Percentiles rank a stretch among this genome's conserved stretches.
Conservation (phyloP, 2,113 vertebrate species). For the Pogonocichla stellata region DNA sequence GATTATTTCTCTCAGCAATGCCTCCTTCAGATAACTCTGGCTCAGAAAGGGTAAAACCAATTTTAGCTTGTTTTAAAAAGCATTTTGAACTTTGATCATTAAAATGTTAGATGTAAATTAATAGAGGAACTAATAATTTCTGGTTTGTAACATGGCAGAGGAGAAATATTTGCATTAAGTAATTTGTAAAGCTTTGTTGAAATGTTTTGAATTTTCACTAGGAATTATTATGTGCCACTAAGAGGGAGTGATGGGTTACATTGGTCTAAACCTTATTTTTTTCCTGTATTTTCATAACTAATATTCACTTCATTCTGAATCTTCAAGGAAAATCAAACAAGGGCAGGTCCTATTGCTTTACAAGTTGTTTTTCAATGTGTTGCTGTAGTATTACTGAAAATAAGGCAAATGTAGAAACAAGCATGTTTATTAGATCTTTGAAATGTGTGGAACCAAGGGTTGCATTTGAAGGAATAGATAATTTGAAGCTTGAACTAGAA, state of each 20-base stretch:
- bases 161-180: neutral
- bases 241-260: neutral
- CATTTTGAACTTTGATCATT: neutral
- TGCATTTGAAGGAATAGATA: neutral
- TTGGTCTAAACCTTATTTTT: neutral
- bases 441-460: neutral
- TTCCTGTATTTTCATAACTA: neutral
- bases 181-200: neutral
- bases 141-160: neutral
- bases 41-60: neutral
- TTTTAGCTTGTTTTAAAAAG: neutral
- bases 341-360: neutral
- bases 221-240: neutral
- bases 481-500: neutral
- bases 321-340: neutral
- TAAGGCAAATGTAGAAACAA: neutral
- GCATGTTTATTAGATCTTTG: neutral
- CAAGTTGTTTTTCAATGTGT: neutral
- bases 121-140: neutral
- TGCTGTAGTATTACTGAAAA: neutral
- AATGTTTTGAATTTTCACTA: neutral
- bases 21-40: neutral
- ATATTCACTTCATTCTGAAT: neutral
- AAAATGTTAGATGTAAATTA: neutral
- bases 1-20: neutral